A percentile compares a stretch with the other conserved stretches of the same genome.
Evolutionary conservation across 2,888 invertebrate genomes (phyloP).

Genomic region (Zelleria hepariella): DNA sequence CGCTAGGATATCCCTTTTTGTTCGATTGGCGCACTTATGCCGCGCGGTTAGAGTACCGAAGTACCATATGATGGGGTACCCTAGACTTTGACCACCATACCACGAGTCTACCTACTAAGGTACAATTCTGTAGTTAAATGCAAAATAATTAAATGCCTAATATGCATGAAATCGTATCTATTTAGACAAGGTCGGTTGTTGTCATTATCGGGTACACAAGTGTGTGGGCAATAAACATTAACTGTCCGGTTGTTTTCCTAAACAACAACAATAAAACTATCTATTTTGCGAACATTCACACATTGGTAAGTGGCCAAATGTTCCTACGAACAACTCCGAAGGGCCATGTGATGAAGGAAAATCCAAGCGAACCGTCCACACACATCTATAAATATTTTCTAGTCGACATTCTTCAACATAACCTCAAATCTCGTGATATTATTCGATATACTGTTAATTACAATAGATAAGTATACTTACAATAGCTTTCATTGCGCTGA

Average conservation of each 20-base stretch:
- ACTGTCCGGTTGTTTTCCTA: neutral
- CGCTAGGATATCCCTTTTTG: too few species aligned
- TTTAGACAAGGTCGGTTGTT: neutral
- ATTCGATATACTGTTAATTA: neutral
- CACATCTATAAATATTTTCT: conserved; percentile 11
- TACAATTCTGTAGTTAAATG: too few species aligned
- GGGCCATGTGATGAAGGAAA: conserved; percentile 26
- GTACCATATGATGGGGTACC: too few species aligned
- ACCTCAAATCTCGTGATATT: conserved; percentile 48
- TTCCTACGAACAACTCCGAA: conserved; percentile 24
- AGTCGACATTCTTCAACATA: conserved; percentile 34
- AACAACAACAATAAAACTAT: conserved; percentile 1
- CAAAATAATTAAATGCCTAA: too few species aligned
- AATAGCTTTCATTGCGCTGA: conserved; percentile 54
- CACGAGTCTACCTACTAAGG: too few species aligned
- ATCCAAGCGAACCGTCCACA: neutral
- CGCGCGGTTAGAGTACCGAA: too few species aligned
- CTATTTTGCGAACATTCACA: conserved; percentile 2
- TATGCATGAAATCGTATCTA: neutral
- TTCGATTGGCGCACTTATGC: too few species aligned
- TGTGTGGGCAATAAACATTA: neutral
- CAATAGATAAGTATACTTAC: conserved; percentile 38
- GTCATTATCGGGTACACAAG: neutral
- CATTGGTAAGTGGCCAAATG: conserved; percentile 33
- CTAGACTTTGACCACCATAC: too few species aligned